These are phyloP conservation scores for Cryptomyrus ogoouensis DNA, from an alignment of 2,113 vertebrate species.

Conservation along the genomic window DNA sequence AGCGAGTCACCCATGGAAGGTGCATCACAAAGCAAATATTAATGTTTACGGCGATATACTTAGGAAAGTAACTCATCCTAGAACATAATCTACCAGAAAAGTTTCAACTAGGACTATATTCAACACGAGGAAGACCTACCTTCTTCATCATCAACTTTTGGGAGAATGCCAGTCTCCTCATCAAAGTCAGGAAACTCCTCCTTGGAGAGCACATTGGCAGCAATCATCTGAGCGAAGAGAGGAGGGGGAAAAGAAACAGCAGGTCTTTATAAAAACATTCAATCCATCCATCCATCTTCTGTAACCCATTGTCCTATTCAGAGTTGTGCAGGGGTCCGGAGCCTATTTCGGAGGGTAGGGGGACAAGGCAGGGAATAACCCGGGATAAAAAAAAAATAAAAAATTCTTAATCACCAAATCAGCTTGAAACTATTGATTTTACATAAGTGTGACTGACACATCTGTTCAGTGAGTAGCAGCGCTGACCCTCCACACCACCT, in stretches of 20 bases:
- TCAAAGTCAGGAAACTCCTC: slow-evolving; percentile 98
- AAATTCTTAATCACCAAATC: background rate
- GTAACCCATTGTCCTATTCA: background rate
- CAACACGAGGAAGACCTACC: slow-evolving; percentile 53
- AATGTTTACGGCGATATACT: background rate
- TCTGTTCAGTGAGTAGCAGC: background rate
- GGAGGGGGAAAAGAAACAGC: background rate
- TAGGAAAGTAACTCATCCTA: background rate
- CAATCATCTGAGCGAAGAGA: slow-evolving; percentile 79
- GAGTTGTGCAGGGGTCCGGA: background rate
- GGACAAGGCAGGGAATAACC: background rate
- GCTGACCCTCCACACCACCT: background rate
- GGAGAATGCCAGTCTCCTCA: slow-evolving; percentile 95
- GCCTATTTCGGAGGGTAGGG: background rate
- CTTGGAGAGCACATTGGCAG: slow-evolving; percentile 94
- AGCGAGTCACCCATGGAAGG: background rate
- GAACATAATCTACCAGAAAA: background rate
- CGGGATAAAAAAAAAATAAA: background rate
- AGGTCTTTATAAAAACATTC: background rate
- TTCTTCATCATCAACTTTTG: slow-evolving; percentile 97
- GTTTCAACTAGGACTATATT: background rate
- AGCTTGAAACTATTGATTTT: background rate
- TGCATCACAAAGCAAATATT: background rate
- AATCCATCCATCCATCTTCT: background rate
- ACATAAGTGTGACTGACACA: background rate